Base-by-base conservation (phyloP, 2,113 vertebrate species). In the Perca flavescens region DNA sequence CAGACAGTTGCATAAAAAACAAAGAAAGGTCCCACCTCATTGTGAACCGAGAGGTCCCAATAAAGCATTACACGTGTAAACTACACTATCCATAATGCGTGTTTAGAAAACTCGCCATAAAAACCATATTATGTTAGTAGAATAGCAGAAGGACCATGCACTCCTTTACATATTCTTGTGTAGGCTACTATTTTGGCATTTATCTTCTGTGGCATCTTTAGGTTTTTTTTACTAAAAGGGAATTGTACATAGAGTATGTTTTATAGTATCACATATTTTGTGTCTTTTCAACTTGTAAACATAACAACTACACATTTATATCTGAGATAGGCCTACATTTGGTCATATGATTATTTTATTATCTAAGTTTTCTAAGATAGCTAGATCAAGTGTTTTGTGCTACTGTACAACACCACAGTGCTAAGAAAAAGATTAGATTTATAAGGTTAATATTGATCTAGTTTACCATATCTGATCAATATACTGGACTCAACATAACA, bases 51-150 rank as follows among this genome's bases (percentile, higher is more conserved):
- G 40, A 74, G 65, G 68, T 83, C 73, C 83, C 61, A 73, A 19
- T 21, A 77, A 74, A 79, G 58, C 34, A 64, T 57, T 43, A 49
- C 69, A 70, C 36, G 56, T 64, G 34, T 66, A 60, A 69, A 92
- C 91, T 93, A 92, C 93, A 91, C 60, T 50, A 61, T 79, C 92
- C 87, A 93, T 25, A 82, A 91, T 85, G 83, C 86, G 28, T 19
- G 49, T 19, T 81, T 13, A 40, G 43, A 77, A 16, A 16, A 40
- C 40, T 53, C 14, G 11, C 28, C 4, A 19, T 31, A 62, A 73
- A 67, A 21, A 34, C 0, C 36, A 16, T 40, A 17, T 19, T n/a
- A 28, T 49, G 10, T 67, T 40, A 3, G 12, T 4, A 61, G 25
- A 49, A 25, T 47, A 60, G 10, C 10, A 52, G 15, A 67, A 25